These are phyloP conservation scores for Linepithema humile DNA, from an alignment of 1,140 invertebrate species.

Conservation along the genomic window DNA sequence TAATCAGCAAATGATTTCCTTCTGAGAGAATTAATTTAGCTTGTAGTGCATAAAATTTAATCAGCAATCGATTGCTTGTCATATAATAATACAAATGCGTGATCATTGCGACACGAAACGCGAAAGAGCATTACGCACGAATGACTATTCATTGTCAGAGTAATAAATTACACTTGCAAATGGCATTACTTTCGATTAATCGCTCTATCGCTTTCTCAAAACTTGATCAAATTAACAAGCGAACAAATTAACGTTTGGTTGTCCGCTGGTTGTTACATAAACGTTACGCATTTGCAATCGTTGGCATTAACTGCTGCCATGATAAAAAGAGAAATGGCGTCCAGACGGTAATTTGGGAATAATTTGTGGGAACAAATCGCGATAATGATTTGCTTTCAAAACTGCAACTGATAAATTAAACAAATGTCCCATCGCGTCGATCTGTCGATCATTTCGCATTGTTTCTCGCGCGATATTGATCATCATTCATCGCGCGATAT, in stretches of 20 bases:
- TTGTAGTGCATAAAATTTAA: conserved; percentile 29
- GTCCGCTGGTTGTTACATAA: background rate
- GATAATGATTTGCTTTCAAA: conserved; percentile 19
- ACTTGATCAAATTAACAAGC: conserved; percentile 47
- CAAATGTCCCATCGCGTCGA: conserved; percentile 2
- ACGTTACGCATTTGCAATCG: background rate
- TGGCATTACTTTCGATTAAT: conserved; percentile 52
- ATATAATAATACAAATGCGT: conserved; percentile 1
- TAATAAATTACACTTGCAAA: conserved; percentile 56
- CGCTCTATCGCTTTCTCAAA: conserved; percentile 46
- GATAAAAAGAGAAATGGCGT: conserved; percentile 23
- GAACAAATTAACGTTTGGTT: conserved; percentile 38
- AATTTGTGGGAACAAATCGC: conserved; percentile 30
- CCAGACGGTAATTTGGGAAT: conserved; percentile 9
- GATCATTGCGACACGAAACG: conserved; percentile 32
- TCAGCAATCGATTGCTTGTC: conserved; percentile 21
- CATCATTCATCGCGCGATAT: conserved; percentile 13
- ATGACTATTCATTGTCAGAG: conserved; percentile 30
- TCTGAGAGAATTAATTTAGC: conserved; percentile 29
- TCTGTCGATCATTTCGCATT: conserved; percentile 9
- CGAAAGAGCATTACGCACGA: conserved; percentile 43
- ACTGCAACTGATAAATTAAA: conserved; percentile 20
- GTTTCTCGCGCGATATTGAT: conserved; percentile 17
- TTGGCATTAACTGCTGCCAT: background rate
- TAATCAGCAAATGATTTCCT: conserved; percentile 13